A percentile compares a stretch with the other conserved stretches of the same genome.
Conservation (phyloP, 2,113 vertebrate genomes). For the Zeus faber region DNA sequence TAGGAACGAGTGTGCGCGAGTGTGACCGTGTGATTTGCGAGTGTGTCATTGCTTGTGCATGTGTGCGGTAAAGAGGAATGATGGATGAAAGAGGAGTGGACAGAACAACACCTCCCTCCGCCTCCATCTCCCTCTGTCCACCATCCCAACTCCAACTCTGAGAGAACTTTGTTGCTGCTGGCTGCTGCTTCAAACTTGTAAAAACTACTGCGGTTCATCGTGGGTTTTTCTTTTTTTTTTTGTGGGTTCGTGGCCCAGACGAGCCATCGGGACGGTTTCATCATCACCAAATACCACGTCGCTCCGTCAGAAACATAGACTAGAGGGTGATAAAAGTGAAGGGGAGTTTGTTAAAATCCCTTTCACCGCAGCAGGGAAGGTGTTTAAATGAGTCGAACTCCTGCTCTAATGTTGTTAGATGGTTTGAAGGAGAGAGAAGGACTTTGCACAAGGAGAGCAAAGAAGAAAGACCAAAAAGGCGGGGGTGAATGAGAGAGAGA, state of each 20-base stretch:
- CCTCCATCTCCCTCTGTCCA: conserved; percentile 1
- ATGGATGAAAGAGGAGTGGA: conserved; percentile 14
- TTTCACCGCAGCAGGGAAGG: too few species aligned
- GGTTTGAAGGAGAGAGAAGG: too few species aligned
- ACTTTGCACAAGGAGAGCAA: too few species aligned
- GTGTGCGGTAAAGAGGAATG: conserved; percentile 6
- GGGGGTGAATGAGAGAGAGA: not conserved
- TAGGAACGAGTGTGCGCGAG: too few species aligned
- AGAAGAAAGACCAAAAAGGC: conserved; percentile 1
- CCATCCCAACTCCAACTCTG: not conserved
- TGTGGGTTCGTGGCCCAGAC: conserved; percentile 23
- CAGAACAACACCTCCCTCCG: conserved; percentile 12
- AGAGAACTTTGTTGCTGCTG: not conserved
- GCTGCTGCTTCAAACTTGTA: not conserved
- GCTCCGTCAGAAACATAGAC: too few species aligned
- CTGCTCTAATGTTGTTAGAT: too few species aligned
- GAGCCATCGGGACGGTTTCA: conserved; percentile 32
- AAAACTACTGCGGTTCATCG: conserved; percentile 9
- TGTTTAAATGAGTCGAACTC: too few species aligned
- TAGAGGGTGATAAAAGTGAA: too few species aligned
- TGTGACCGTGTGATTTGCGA: too few species aligned
- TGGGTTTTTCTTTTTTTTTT: conserved; percentile 40
- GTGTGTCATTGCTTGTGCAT: conserved; percentile 9
- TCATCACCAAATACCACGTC: conserved; percentile 24
- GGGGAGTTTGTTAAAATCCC: too few species aligned